Evolutionary conservation across 2,113 vertebrate genomes (phyloP).

Genomic region (Amblyopsis rosae): DNA sequence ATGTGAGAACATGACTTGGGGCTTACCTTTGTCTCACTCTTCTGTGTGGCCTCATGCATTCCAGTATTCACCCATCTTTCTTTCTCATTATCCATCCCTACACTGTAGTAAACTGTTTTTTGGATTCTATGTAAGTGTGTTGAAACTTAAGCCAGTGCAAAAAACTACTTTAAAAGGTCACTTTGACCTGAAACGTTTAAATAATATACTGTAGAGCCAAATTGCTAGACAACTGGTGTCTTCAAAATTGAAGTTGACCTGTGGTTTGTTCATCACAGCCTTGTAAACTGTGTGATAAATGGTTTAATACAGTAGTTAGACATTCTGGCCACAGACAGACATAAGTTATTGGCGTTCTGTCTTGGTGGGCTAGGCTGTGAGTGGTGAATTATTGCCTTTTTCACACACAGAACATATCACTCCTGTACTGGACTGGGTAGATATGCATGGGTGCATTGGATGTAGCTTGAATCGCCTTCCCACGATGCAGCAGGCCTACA

Average conservation of each 20-base stretch:
- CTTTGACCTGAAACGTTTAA: not conserved
- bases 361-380: not conserved
- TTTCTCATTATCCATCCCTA: conserved; percentile 1
- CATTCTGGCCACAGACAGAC: not conserved
- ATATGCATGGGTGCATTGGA: conserved; percentile 1
- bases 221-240: not conserved
- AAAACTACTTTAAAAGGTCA: not conserved
- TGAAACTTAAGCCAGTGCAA: not conserved
- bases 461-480: not conserved
- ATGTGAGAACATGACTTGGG: conserved; percentile 19
- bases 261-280: not conserved
- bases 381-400: not conserved
- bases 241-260: not conserved
- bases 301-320: not conserved
- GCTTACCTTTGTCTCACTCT: conserved; percentile 16
- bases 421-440: conserved; percentile 6
- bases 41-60: conserved; percentile 16
- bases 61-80: conserved; percentile 8
- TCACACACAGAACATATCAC: not conserved
- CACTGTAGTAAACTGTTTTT: conserved; percentile 14
- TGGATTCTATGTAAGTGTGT: not conserved
- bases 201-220: not conserved
- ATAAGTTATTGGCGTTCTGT: not conserved
- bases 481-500: conserved; percentile 7
- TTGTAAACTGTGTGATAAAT: not conserved